Conservation (phyloP, 2,888 invertebrate genomes). For the Eurytoma adleriae region DNA sequence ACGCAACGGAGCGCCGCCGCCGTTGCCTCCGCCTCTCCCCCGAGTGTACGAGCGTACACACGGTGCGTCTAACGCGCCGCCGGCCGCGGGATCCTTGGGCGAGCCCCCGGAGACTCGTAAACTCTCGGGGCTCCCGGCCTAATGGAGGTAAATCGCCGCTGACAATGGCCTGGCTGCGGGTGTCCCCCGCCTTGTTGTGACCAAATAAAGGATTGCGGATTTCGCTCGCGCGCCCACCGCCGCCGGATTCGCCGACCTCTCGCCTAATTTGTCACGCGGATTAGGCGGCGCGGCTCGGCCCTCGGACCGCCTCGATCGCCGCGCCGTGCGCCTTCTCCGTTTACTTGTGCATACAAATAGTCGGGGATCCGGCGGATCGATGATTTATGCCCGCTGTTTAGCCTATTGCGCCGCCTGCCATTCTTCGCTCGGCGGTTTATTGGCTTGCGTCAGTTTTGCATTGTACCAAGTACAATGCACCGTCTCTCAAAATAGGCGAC, state of each 20-base stretch:
- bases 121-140: constrained; percentile 45
- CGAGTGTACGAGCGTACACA: not conserved
- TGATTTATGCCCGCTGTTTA: constrained; percentile 5
- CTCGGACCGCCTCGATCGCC: too few relatives aligned
- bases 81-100: not conserved
- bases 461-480: too few relatives aligned
- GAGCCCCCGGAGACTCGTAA: constrained; percentile 60
- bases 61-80: not conserved
- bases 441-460: too few relatives aligned
- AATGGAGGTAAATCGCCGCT: constrained; percentile 57
- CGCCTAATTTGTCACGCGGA: constrained; percentile 47
- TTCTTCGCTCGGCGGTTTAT: too few relatives aligned
- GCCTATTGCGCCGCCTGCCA: too few relatives aligned
- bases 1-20: not conserved
- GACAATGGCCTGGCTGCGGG: constrained; percentile 60
- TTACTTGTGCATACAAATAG: constrained; percentile 50
- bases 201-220: constrained; percentile 72
- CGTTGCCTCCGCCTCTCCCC: constrained; percentile 25
- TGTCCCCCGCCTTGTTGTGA: constrained; percentile 69
- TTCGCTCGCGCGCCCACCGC: constrained; percentile 3
- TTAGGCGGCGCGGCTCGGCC: constrained; percentile 1
- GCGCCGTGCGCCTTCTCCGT: not conserved
- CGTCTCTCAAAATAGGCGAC: too few relatives aligned
- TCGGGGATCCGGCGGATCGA: not conserved
- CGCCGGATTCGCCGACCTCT: not conserved